These are phyloP conservation scores for Dendrolimus pini DNA, from an alignment of 2,888 invertebrate genomes.

Conservation along the genomic window DNA sequence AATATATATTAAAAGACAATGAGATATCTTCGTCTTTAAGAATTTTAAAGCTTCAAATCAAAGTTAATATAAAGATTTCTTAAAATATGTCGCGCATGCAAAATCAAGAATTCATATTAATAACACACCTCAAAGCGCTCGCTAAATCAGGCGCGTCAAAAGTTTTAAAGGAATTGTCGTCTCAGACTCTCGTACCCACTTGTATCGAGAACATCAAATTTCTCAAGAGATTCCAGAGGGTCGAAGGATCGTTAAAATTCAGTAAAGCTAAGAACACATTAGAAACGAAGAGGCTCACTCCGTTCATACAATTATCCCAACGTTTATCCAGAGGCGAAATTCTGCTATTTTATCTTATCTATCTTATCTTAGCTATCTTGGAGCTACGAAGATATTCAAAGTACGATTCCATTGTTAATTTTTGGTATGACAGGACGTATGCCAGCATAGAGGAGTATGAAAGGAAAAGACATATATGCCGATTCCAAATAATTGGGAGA, in stretches of 20 bases:
- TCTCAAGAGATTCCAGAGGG: constrained; percentile 7
- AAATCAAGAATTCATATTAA: background rate
- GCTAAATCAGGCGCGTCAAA: constrained; percentile 23
- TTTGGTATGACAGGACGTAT: too few relatives aligned
- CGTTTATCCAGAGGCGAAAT: constrained; percentile 22
- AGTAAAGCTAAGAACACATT: constrained; percentile 43
- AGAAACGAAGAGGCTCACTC: constrained; percentile 34
- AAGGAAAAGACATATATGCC: too few relatives aligned
- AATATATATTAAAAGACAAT: too few relatives aligned
- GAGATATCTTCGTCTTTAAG: too few relatives aligned
- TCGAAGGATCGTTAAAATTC: constrained; percentile 24
- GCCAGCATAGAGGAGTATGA: too few relatives aligned
- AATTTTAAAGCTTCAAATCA: background rate
- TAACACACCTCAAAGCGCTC: constrained; percentile 14
- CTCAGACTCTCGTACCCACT: constrained; percentile 12
- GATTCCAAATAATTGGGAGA: too few relatives aligned
- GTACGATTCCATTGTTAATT: too few relatives aligned
- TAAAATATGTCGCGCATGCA: background rate
- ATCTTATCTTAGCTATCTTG: too few relatives aligned
- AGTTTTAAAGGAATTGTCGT: constrained; percentile 30
- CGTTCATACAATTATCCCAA: constrained; percentile 40
- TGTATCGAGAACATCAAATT: constrained; percentile 18
- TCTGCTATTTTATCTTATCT: too few relatives aligned
- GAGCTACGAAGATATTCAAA: too few relatives aligned
- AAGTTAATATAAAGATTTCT: background rate